Base-by-base conservation (phyloP, 2,888 invertebrate species). In the Argyresthia albistria region DNA sequence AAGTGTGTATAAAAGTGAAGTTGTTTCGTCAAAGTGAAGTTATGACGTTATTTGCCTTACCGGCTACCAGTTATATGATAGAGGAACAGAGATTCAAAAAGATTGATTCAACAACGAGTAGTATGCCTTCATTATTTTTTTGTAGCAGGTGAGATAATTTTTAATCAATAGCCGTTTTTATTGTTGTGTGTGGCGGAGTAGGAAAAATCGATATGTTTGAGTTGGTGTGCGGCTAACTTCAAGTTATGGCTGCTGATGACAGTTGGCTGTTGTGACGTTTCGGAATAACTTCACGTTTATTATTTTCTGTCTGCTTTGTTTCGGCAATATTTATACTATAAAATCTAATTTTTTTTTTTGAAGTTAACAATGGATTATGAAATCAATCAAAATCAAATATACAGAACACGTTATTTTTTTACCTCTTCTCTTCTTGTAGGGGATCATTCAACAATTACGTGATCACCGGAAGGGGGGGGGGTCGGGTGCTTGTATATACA, bases 101-200 rank as follows among this genome's bases (percentile, higher is more conserved):
- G 69, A 82, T 79, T 67, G 82, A 83, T 69, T 70, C 73, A 54
- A 65, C 73, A 63, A 65, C 71, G 61, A 79, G 67, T 76, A 86
- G 77, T 69, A 90, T 91, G 91, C 90, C 91, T 62, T 89, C 90
- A 73, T 89, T 91, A 88, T 82, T 90, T 80, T 89, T 89, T 78
- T 88, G 88, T 79, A 89, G 90, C 86, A 89, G 90, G 91, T 91
- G 74, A 90, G 90, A 89, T 61, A 4, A 36, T 12, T 46, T 25
- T 25, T 25, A 25, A 25, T 25, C 25, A 25, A 16, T 14, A 35
- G 35, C 35, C 47, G 12, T 35, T 25, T 57, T 55, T 51, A 56
- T 58, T 55, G 59, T 60, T 58, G 61, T 65, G 67, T 63, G 72
- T 70, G 70, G 64, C 67, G 67, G 64, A 66, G 64, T 25, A 2